A percentile compares a stretch with the other conserved stretches of the same genome.
These are phyloP conservation scores for Rhea americana DNA, from an alignment of 2,113 vertebrate species.

Conservation along the genomic window DNA sequence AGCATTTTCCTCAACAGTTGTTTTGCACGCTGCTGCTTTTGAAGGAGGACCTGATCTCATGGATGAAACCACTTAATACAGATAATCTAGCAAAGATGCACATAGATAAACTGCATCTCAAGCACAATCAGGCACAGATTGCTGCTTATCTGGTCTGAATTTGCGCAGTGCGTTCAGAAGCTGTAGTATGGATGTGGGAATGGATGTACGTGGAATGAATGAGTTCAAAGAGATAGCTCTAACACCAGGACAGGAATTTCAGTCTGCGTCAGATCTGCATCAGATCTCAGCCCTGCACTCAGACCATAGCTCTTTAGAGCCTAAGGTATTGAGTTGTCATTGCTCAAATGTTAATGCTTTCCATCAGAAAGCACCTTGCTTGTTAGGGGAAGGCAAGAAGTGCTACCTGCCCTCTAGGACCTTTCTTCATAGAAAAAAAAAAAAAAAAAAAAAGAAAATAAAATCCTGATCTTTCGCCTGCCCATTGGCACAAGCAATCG, in stretches of 20 bases:
- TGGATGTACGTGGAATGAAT: neutral
- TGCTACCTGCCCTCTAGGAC: neutral
- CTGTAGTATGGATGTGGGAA: neutral
- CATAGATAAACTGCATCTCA: neutral
- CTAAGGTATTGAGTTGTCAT: neutral
- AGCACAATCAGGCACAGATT: neutral
- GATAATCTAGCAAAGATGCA: neutral
- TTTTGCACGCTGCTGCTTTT: neutral
- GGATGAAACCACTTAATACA: neutral
- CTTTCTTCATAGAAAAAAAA: no score
- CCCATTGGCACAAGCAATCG: neutral
- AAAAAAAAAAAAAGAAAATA: no score
- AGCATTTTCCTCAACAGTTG: neutral
- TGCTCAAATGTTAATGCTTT: neutral
- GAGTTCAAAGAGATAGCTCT: neutral
- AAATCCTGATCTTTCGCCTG: neutral
- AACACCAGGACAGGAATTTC: neutral
- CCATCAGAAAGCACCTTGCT: neutral
- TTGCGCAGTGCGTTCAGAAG: accelerated
- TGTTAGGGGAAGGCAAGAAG: neutral
- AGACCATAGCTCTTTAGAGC: neutral
- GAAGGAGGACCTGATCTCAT: neutral
- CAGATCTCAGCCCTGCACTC: neutral
- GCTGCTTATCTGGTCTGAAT: neutral
- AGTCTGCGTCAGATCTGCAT: neutral